These are phyloP conservation scores for Halcyon badia DNA, from an alignment of 2,797 vertebrate genomes.

Conservation along the genomic window DNA sequence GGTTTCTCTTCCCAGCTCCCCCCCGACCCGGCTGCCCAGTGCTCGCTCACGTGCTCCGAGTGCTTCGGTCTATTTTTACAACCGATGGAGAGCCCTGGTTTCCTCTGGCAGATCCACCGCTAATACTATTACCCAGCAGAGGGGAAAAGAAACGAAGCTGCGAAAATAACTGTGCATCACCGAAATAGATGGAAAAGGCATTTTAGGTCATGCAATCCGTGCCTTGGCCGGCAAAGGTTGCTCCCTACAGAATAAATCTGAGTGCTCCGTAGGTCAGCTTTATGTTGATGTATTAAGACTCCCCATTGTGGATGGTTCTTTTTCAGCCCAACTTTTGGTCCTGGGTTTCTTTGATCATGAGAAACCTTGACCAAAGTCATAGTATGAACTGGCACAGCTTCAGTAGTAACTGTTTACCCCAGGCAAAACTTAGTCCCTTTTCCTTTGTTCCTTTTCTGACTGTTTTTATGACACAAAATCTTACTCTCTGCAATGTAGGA, in stretches of 20 bases:
- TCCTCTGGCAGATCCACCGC: conserved; percentile 36
- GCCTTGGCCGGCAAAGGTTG: background rate
- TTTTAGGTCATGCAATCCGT: background rate
- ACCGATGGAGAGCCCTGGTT: background rate
- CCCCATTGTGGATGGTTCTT: background rate
- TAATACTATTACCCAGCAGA: conserved; percentile 30
- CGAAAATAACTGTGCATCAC: conserved; percentile 3
- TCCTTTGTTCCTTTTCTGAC: background rate
- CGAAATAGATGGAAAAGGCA: conserved; percentile 39
- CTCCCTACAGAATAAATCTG: background rate
- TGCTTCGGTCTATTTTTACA: conserved; percentile 57
- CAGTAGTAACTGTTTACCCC: background rate
- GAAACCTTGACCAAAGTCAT: background rate
- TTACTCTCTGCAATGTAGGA: background rate
- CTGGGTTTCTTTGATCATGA: background rate
- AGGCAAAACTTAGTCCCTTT: background rate
- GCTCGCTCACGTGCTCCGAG: conserved; percentile 6
- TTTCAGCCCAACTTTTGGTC: background rate
- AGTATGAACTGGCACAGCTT: background rate
- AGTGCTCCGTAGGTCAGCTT: background rate
- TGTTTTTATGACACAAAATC: background rate
- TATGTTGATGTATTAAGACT: background rate
- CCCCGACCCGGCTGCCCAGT: background rate
- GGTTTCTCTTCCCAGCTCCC: no score
- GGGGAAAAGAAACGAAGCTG: conserved; percentile 18